Evolutionary conservation across 2,888 invertebrate species (phyloP).

Genomic region (Adelognathus sp.): DNA sequence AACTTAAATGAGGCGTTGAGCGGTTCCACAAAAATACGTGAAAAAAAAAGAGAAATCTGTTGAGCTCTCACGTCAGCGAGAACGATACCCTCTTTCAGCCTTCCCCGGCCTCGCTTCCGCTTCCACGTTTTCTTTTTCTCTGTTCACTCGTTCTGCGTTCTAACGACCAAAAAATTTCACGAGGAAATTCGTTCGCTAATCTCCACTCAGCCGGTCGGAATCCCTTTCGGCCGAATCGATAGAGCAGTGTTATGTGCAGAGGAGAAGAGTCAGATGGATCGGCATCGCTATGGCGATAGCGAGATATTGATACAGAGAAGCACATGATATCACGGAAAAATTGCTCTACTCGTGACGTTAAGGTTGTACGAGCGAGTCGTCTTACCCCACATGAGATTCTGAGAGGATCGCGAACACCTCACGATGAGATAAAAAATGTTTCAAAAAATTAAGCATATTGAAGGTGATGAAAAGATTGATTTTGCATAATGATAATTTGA

Average conservation of each 20-base stretch:
- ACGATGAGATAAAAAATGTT: too few relatives aligned
- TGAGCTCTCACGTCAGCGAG: slow-evolving; percentile 27
- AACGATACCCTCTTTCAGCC: background rate
- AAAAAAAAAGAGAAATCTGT: slow-evolving; percentile 23
- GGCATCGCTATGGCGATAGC: background rate
- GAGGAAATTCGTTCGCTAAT: slow-evolving; percentile 38
- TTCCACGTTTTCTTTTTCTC: background rate
- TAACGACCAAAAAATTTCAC: slow-evolving; percentile 29
- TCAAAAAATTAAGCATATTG: too few relatives aligned
- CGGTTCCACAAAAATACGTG: background rate
- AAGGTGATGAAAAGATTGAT: too few relatives aligned
- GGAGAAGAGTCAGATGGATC: background rate
- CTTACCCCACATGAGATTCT: too few relatives aligned
- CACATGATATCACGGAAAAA: background rate
- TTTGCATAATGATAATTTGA: too few relatives aligned
- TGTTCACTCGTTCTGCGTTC: background rate
- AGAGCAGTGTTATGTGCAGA: background rate
- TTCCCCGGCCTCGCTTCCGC: slow-evolving; percentile 10
- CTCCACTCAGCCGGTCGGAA: slow-evolving; percentile 18
- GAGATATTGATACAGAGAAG: background rate
- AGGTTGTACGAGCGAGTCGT: too few relatives aligned
- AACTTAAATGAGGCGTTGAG: slow-evolving; percentile 42
- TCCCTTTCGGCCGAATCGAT: slow-evolving; percentile 11
- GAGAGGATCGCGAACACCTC: too few relatives aligned
- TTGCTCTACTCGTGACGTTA: background rate